Evolutionary conservation across 2,888 invertebrate genomes (phyloP).

Genomic region (Drosophila kambysellisi): DNA sequence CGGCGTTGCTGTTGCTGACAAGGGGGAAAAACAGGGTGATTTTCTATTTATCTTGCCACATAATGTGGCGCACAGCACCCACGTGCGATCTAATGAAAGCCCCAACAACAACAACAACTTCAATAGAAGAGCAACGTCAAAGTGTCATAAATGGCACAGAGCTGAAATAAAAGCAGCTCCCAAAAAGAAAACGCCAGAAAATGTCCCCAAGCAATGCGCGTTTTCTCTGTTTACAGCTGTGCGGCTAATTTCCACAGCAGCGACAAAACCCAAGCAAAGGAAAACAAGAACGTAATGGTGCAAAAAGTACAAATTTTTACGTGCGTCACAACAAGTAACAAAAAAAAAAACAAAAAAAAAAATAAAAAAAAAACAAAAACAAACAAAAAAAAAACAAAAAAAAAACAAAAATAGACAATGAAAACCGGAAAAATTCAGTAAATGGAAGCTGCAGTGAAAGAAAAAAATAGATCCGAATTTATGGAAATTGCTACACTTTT

Average conservation of each 20-base stretch:
- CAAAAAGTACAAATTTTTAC: constrained; percentile 43
- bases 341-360: background rate
- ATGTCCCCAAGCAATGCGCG: constrained; percentile 60
- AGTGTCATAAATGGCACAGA: constrained; percentile 69
- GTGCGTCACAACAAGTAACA: constrained; percentile 45
- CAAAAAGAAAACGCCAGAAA: constrained; percentile 35
- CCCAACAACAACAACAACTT: constrained; percentile 32
- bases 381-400: constrained; percentile 7
- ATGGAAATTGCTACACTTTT: background rate
- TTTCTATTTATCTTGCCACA: constrained; percentile 52
- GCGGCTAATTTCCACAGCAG: constrained; percentile 65
- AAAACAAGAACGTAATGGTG: constrained; percentile 27
- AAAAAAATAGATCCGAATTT: background rate
- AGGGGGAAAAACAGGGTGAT: constrained; percentile 30
- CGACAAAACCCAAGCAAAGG: constrained; percentile 5
- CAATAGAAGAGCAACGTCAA: constrained; percentile 43
- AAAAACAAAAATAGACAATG: constrained; percentile 13
- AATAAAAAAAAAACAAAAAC: background rate
- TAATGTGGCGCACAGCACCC: constrained; percentile 60
- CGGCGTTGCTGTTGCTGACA: constrained; percentile 10
- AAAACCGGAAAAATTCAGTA: constrained; percentile 3
- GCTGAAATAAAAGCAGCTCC: constrained; percentile 35
- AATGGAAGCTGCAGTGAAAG: background rate
- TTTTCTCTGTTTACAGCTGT: constrained; percentile 54
- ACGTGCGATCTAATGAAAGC: constrained; percentile 54